Evolutionary conservation across 2,113 vertebrate genomes (phyloP).

Genomic region (Gopherus evgoodei): DNA sequence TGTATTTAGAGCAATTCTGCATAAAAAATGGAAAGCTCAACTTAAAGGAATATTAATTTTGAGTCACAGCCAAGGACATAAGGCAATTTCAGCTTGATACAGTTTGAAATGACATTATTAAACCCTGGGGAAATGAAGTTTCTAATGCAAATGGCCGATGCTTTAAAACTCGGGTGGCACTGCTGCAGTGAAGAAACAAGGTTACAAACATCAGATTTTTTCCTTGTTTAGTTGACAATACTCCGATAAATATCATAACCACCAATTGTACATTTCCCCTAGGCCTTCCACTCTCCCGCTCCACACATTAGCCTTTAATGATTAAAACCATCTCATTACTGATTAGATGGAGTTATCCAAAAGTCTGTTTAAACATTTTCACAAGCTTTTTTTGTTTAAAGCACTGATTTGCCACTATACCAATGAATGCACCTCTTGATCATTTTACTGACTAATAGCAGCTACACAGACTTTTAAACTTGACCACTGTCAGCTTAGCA

Average conservation of each 20-base stretch:
- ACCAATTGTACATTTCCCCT: not conserved
- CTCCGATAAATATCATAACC: slow-evolving; percentile 10
- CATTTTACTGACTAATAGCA: slow-evolving; percentile 52
- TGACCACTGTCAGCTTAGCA: slow-evolving; percentile 56
- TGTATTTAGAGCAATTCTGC: slow-evolving; percentile 27
- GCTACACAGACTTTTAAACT: slow-evolving; percentile 63
- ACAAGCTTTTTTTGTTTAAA: not conserved
- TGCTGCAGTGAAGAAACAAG: not conserved
- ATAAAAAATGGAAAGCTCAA: not conserved
- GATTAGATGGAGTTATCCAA: not conserved
- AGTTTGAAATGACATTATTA: not conserved
- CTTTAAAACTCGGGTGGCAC: not conserved
- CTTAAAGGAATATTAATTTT: slow-evolving; percentile 16
- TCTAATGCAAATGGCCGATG: not conserved
- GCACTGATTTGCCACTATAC: slow-evolving; percentile 4
- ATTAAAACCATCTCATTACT: not conserved
- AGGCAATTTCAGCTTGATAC: not conserved
- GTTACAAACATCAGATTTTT: not conserved
- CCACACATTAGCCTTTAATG: not conserved
- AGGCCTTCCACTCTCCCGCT: not conserved
- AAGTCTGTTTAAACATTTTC: not conserved
- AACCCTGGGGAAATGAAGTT: not conserved
- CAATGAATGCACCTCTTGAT: slow-evolving; percentile 34
- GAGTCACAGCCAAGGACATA: not conserved
- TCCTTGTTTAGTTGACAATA: slow-evolving; percentile 34